phyloP scores from a whole-genome alignment of 2,888 invertebrate species.

The Trimorus sp. region DNA sequence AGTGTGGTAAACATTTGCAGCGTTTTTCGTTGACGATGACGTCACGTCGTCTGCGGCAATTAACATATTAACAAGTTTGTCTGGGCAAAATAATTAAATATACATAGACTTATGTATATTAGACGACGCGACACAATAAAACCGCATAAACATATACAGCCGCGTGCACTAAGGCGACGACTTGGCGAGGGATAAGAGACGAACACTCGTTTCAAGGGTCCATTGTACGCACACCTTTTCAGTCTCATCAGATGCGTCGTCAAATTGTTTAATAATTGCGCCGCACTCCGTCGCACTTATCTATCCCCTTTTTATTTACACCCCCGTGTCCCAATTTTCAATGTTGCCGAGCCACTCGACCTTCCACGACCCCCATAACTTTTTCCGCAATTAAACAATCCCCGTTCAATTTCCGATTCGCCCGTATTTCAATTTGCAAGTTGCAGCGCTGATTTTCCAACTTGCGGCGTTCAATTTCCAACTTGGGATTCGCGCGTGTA shows the following conservation, averaged over 20 bases:
- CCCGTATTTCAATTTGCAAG: too few relatives aligned
- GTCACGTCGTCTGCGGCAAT: conserved; percentile 7
- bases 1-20: too few relatives aligned
- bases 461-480: too few relatives aligned
- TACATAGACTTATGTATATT: conserved; percentile 57
- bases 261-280: conserved; percentile 60
- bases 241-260: conserved; percentile 59
- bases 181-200: conserved; percentile 51
- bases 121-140: conserved; percentile 43
- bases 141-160: conserved; percentile 26
- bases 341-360: background rate
- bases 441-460: too few relatives aligned
- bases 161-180: conserved; percentile 18
- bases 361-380: conserved; percentile 9
- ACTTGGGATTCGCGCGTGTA: too few relatives aligned
- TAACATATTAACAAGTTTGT: conserved; percentile 46
- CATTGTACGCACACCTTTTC: conserved; percentile 59
- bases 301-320: conserved; percentile 56
- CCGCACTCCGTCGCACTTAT: conserved; percentile 43
- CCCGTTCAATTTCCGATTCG: too few relatives aligned
- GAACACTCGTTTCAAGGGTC: conserved; percentile 58
- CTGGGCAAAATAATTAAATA: conserved; percentile 49
- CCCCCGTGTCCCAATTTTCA: conserved; percentile 1
- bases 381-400: conserved; percentile 4
- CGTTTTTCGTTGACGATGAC: too few relatives aligned